Evolutionary conservation across 2,797 vertebrate genomes (phyloP).

Genomic region (Tadarida brasiliensis): DNA sequence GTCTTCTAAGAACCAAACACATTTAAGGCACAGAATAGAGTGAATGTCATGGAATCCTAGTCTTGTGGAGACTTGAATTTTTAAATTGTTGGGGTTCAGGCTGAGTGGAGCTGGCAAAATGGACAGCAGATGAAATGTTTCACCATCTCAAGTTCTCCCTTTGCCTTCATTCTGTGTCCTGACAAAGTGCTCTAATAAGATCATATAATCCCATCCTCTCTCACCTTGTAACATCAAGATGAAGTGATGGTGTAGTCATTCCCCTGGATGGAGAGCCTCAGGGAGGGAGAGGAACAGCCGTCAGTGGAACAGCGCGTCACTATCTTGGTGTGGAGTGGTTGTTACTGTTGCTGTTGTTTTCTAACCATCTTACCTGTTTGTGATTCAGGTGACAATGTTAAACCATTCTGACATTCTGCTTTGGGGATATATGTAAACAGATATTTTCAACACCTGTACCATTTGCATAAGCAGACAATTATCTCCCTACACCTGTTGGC

Average conservation of each 20-base stretch:
- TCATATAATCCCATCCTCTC: not conserved
- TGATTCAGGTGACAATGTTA: constrained; percentile 44
- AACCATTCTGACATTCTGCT: constrained; percentile 14
- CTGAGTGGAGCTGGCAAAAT: not conserved
- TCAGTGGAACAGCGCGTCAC: not conserved
- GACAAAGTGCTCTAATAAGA: not conserved
- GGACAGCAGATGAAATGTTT: not conserved
- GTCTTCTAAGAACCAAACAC: not conserved
- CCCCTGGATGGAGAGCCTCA: not conserved
- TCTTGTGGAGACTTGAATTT: not conserved
- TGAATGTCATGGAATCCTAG: not conserved
- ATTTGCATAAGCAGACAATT: constrained; percentile 39
- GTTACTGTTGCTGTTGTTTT: not conserved
- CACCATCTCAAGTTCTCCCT: not conserved
- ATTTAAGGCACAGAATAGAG: not conserved
- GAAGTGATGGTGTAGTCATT: not conserved
- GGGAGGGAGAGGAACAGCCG: not conserved
- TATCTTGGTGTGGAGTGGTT: not conserved
- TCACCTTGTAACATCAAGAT: constrained; percentile 28
- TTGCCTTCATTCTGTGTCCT: not conserved
- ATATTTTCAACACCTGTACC: constrained; percentile 26
- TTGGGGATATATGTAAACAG: constrained; percentile 36
- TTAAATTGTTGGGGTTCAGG: not conserved
- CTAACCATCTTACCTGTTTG: not conserved
- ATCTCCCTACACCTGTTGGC: constrained; percentile 16